Percentiles rank a stretch among this genome's conserved stretches.
Conservation (phyloP, 2,113 vertebrate species). For the Kryptolebias marmoratus region DNA sequence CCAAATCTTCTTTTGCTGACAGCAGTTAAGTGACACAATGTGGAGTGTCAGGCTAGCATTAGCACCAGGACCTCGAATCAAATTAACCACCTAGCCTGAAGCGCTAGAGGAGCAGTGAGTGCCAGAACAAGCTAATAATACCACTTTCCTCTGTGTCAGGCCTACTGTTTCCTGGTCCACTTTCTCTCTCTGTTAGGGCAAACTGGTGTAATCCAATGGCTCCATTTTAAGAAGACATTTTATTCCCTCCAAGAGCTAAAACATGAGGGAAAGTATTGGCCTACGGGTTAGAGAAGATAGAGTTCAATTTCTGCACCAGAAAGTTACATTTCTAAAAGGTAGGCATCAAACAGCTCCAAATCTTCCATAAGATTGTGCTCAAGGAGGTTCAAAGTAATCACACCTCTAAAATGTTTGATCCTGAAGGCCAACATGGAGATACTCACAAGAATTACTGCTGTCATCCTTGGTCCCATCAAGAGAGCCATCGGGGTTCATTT, state of each 20-base stretch:
- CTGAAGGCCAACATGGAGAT: constrained; percentile 24
- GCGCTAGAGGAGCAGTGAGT: constrained; percentile 63
- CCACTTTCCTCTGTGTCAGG: constrained; percentile 38
- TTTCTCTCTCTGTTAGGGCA: constrained; percentile 37
- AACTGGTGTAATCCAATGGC: constrained; percentile 27
- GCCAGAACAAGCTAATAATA: constrained; percentile 78
- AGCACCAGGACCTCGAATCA: constrained; percentile 71
- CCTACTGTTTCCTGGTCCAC: constrained; percentile 63
- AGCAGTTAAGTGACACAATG: constrained; percentile 56
- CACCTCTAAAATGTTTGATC: constrained; percentile 8
- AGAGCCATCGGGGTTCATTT: constrained; percentile 99
- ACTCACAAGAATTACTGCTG: constrained; percentile 98
- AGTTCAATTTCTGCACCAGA: constrained; percentile 7
- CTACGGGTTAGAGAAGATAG: not conserved
- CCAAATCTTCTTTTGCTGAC: constrained; percentile 57
- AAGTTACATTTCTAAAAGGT: constrained; percentile 1
- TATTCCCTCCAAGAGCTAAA: constrained; percentile 21
- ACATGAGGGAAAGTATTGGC: not conserved
- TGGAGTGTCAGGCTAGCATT: constrained; percentile 68
- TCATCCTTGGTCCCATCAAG: constrained; percentile 99
- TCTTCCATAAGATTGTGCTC: not conserved
- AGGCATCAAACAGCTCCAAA: not conserved
- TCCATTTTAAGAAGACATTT: constrained; percentile 22
- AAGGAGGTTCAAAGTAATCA: not conserved
- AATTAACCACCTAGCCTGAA: constrained; percentile 78